phyloP scores from a whole-genome alignment of 2,797 vertebrate genomes.

The Acanthopagrus latus region DNA sequence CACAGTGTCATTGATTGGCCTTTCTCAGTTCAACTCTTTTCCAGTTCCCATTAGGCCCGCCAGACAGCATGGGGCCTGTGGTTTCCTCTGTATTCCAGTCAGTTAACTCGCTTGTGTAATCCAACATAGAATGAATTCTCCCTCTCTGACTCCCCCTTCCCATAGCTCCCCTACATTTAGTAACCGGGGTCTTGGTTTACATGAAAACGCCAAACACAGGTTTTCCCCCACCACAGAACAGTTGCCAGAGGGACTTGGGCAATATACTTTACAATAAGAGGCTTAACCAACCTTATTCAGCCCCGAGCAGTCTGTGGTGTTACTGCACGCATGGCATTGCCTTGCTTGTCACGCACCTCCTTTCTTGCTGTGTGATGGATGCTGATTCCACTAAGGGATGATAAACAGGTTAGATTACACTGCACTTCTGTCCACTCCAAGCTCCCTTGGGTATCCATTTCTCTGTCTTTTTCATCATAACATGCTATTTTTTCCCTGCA shows the following conservation, averaged over 20 bases:
- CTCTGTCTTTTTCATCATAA: conserved; percentile 57
- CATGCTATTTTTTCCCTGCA: conserved; percentile 29
- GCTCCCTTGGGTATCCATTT: conserved; percentile 37
- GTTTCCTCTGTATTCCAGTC: conserved; percentile 72
- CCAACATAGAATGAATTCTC: conserved; percentile 51
- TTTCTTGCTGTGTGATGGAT: conserved; percentile 57
- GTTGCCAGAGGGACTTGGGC: conserved; percentile 58
- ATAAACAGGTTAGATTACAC: conserved; percentile 69
- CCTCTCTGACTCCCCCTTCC: conserved; percentile 45
- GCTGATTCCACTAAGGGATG: conserved; percentile 61
- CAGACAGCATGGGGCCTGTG: conserved; percentile 84
- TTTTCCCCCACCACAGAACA: conserved; percentile 60
- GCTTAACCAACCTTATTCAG: conserved; percentile 35
- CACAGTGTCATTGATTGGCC: conserved; percentile 52
- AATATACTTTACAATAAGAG: conserved; percentile 61
- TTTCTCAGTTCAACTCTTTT: conserved; percentile 53
- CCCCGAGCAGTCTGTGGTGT: conserved; percentile 34
- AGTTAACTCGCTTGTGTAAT: conserved; percentile 58
- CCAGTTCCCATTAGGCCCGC: conserved; percentile 66
- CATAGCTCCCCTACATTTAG: conserved; percentile 29
- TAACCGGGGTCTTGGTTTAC: conserved; percentile 59
- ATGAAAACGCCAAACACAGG: conserved; percentile 68
- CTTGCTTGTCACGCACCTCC: conserved; percentile 49
- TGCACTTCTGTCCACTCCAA: conserved; percentile 47
- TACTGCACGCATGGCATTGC: conserved; percentile 42